A percentile compares a stretch with the other conserved stretches of the same genome.
Conservation (phyloP, 2,888 invertebrate genomes). For the Apamea monoglypha region DNA sequence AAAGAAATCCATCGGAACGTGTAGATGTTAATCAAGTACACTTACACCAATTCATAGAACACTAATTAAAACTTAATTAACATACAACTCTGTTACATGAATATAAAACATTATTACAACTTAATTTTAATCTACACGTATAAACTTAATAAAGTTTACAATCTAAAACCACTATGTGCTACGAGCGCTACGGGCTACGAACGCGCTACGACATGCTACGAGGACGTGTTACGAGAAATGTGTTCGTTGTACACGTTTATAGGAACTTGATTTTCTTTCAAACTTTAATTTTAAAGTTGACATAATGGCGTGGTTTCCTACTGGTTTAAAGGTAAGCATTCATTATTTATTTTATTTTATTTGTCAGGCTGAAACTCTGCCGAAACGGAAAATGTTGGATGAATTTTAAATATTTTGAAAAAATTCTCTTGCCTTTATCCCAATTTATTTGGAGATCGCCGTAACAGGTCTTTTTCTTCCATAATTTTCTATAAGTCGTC, state of each 20-base stretch:
- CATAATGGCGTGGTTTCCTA: not conserved
- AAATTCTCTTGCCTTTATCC: not conserved
- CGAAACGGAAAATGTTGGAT: not conserved
- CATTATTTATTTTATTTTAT: not conserved
- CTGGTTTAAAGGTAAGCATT: slow-evolving; percentile 15
- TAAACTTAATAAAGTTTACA: slow-evolving; percentile 29
- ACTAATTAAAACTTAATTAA: not conserved
- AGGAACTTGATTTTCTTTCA: slow-evolving; percentile 32
- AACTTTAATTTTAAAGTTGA: slow-evolving; percentile 38
- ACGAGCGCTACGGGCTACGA: slow-evolving; percentile 54
- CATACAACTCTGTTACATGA: not conserved
- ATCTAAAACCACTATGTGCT: slow-evolving; percentile 41
- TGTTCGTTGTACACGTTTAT: slow-evolving; percentile 31
- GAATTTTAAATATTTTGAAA: not conserved
- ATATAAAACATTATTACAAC: not conserved
- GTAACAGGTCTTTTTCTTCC: not conserved
- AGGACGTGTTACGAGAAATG: slow-evolving; percentile 45
- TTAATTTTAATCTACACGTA: slow-evolving; percentile 22
- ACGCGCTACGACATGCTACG: slow-evolving; percentile 49
- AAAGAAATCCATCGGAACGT: not conserved
- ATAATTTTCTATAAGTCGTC: no score
- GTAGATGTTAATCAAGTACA: not conserved
- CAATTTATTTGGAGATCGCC: not conserved
- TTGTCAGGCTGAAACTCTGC: not conserved
- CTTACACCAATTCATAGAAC: not conserved